A percentile compares a stretch with the other conserved stretches of the same genome.
phyloP scores from a whole-genome alignment of 2,113 vertebrate genomes.

The Phycodurus eques region DNA sequence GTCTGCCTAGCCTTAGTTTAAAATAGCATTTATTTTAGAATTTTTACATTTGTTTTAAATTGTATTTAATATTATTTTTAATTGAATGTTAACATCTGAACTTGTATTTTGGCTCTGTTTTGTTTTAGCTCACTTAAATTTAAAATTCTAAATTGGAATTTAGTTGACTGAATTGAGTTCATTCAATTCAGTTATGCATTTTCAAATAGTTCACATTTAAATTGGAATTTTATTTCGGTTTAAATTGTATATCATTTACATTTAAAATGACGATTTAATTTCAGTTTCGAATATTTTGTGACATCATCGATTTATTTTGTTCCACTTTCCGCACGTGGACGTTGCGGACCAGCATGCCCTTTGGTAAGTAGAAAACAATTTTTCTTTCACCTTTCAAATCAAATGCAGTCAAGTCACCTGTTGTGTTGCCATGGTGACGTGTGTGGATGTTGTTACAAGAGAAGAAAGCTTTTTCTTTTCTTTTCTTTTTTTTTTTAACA shows the following conservation, averaged over 20 bases:
- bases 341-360: neutral
- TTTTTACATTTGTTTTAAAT: neutral
- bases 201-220: neutral
- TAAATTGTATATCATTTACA: neutral
- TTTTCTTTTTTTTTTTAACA: too few species aligned
- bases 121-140: neutral
- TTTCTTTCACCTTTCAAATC: neutral
- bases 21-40: neutral
- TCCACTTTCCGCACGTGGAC: neutral
- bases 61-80: neutral
- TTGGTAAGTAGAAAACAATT: neutral
- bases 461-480: too few species aligned
- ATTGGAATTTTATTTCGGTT: neutral
- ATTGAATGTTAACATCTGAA: neutral
- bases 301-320: too few species aligned
- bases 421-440: neutral
- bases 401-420: neutral
- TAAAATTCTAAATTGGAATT: neutral
- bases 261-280: too few species aligned
- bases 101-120: neutral
- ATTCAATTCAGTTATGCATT: too few species aligned
- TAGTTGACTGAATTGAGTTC: too few species aligned
- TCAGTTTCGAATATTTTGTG: too few species aligned
- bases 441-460: neutral
- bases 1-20: neutral